Evolutionary conservation across 2,888 invertebrate species (phyloP), one percentile per base, ranked within the genome.

Genomic region (Zaprionus lineosus): DNA sequence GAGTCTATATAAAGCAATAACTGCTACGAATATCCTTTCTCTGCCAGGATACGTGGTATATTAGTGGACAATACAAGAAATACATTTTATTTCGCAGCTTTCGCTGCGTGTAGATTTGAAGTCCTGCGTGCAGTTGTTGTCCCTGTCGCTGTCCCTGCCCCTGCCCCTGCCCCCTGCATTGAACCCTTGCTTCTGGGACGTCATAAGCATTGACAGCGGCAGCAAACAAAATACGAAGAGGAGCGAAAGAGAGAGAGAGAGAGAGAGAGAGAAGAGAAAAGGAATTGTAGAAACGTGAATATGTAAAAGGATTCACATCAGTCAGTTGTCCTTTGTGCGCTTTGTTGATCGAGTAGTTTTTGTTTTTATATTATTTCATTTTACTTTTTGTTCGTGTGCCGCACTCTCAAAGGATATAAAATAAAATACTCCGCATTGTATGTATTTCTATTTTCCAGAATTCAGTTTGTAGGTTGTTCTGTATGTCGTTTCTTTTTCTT

Each of bases 261-360:
- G 36, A n/a, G n/a, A n/a, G n/a, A n/a, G n/a, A n/a, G n/a, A n/a
- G n/a, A n/a, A n/a, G n/a, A n/a, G n/a, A n/a, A n/a, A n/a, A n/a
- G n/a, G n/a, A n/a, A n/a, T n/a, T n/a, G n/a, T n/a, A n/a, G n/a
- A n/a, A n/a, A n/a, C n/a, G n/a, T n/a, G 14, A 60, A 48, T 19
- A 31, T 61, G 55, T 51, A 59, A 26, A 82, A 81, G 76, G 79
- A 79, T 63, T 69, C 83, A 52, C 63, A 47, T 37, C 63, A n/a
- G 44, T 57, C 65, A 72, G 65, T 69, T 75, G 61, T 67, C 72
- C 65, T 70, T 81, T 81, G 79, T 81, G 69, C 36, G 68, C 79
- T 60, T 81, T 83, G 76, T 83, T 76, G 61, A 63, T 76, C 65
- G 79, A 81, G 79, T 76, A 76, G 83, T 82, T 82, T 63, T 63